Conservation (phyloP, 2,113 vertebrate genomes). For the Crotalus horridus region DNA sequence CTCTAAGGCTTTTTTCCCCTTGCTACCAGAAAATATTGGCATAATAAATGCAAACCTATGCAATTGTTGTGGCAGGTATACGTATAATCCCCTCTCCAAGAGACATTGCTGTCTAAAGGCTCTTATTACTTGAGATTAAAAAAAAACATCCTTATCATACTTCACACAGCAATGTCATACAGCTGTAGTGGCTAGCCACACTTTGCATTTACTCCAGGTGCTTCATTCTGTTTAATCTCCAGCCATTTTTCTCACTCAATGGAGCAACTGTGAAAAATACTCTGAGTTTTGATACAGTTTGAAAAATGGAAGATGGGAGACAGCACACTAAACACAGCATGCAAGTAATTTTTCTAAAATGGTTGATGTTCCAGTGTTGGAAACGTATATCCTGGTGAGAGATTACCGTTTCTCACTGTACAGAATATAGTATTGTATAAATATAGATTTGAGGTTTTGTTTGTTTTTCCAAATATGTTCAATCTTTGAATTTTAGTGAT, state of each 20-base stretch:
- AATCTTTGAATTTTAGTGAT: not conserved
- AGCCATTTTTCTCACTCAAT: slow-evolving; percentile 62
- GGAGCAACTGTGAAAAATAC: slow-evolving; percentile 62
- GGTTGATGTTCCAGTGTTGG: slow-evolving; percentile 39
- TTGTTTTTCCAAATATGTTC: not conserved
- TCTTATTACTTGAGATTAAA: slow-evolving; percentile 35
- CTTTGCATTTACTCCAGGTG: slow-evolving; percentile 56
- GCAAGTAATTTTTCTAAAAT: slow-evolving; percentile 66
- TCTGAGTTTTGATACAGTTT: slow-evolving; percentile 65
- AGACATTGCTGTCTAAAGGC: slow-evolving; percentile 11
- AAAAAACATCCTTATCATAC: slow-evolving; percentile 30
- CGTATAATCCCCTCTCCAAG: not conserved
- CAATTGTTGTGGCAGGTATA: not conserved
- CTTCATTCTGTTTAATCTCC: slow-evolving; percentile 68
- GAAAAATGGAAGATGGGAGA: slow-evolving; percentile 67
- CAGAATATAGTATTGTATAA: slow-evolving; percentile 10
- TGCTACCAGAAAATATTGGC: not conserved
- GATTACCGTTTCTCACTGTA: not conserved
- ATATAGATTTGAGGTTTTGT: slow-evolving; percentile 6
- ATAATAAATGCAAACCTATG: not conserved
- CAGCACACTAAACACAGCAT: slow-evolving; percentile 63
- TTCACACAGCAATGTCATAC: slow-evolving; percentile 23
- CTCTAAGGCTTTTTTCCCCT: not conserved
- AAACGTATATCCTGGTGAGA: slow-evolving; percentile 33
- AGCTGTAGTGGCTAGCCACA: slow-evolving; percentile 47